These are phyloP conservation scores for Cyclophora albipunctata DNA, from an alignment of 2,888 invertebrate genomes.

Conservation along the genomic window DNA sequence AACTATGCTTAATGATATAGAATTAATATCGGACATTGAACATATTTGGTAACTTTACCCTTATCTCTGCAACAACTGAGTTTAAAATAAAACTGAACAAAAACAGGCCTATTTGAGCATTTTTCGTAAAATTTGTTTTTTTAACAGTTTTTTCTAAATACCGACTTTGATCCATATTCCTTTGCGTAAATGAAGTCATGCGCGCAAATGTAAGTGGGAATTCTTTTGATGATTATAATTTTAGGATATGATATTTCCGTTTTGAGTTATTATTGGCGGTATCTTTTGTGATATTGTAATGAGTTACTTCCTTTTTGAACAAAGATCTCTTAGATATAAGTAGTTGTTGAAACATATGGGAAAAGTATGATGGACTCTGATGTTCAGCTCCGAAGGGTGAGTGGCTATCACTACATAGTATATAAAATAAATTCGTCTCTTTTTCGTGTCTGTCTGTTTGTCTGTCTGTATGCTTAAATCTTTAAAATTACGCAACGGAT, in stretches of 20 bases:
- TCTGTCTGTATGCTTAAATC: too few relatives aligned
- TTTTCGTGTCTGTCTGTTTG: too few relatives aligned
- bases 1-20: slow-evolving; percentile 68
- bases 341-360: too few relatives aligned
- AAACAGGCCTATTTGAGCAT: not conserved
- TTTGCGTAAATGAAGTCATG: slow-evolving; percentile 60
- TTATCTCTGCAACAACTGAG: too few relatives aligned
- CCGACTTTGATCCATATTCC: slow-evolving; percentile 34
- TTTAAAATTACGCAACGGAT: too few relatives aligned
- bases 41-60: not conserved
- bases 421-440: too few relatives aligned
- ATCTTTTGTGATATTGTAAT: slow-evolving; percentile 34
- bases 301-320: slow-evolving; percentile 42
- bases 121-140: not conserved
- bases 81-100: too few relatives aligned
- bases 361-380: too few relatives aligned
- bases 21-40: slow-evolving; percentile 30
- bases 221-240: slow-evolving; percentile 38
- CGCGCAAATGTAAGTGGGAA: slow-evolving; percentile 45
- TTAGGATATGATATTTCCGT: slow-evolving; percentile 67
- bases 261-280: slow-evolving; percentile 38
- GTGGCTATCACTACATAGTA: too few relatives aligned
- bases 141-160: slow-evolving; percentile 26
- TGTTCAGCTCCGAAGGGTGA: too few relatives aligned
- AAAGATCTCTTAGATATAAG: too few relatives aligned